A percentile compares a stretch with the other conserved stretches of the same genome.
These are phyloP conservation scores for Polymixis lichenea DNA, from an alignment of 2,888 invertebrate genomes.

Conservation along the genomic window DNA sequence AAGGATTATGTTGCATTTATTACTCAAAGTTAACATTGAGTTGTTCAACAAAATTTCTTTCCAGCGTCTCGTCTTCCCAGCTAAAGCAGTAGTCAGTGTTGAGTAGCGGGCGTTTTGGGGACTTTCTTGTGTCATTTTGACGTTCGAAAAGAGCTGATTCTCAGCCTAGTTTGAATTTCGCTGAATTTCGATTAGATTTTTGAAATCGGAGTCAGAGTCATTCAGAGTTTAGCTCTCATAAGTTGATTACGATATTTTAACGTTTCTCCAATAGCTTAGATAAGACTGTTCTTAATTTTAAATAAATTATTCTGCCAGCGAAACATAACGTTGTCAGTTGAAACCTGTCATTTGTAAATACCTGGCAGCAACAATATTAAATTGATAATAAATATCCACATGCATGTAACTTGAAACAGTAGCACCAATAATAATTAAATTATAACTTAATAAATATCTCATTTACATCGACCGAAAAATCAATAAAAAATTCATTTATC, in stretches of 20 bases:
- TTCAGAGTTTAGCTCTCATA: no score
- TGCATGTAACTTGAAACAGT: neutral
- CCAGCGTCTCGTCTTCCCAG: no score
- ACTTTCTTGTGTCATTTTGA: no score
- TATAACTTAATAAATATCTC: neutral
- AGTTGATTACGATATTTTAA: no score
- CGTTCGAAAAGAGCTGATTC: no score
- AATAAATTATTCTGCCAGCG: neutral
- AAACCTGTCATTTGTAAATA: neutral
- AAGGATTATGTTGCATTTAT: conserved; percentile 8
- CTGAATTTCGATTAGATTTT: no score
- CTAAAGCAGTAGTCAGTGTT: no score
- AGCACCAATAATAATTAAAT: conserved; percentile 8
- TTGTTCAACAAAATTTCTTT: neutral
- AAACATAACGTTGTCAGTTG: neutral
- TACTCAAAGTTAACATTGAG: conserved; percentile 1
- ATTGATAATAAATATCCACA: neutral
- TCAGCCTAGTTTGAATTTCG: no score
- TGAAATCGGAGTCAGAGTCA: no score
- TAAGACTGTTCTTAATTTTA: neutral
- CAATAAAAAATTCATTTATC: conserved; percentile 70
- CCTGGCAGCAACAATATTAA: neutral
- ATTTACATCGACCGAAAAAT: conserved; percentile 33
- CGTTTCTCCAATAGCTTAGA: no score
- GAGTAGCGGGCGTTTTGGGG: no score